Base-by-base conservation (phyloP, 2,888 invertebrate species). In the Oxyteleia sp. region DNA sequence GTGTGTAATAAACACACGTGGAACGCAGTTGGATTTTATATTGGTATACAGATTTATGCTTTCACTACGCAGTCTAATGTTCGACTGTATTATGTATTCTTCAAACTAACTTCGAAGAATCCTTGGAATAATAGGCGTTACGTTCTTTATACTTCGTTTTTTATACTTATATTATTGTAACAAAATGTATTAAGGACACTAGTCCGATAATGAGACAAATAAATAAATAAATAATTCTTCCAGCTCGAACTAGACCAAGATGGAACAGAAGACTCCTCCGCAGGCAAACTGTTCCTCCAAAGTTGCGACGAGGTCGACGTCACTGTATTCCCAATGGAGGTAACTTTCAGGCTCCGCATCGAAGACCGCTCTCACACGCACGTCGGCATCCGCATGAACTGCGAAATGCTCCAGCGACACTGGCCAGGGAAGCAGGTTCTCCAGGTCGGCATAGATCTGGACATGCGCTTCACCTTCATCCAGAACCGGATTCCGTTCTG, bases 401-500 rank as follows among this genome's bases (percentile, higher is more conserved):
- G 45, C 4, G 72, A 80, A 7, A 53, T 74, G 35, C 11, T 80
- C 10, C 57, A 68, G 41, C 49, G 72, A 20, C 66, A 72, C n/a
- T 68, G 66, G 80, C 66, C 51, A 4, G 23, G 35, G 1, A 45
- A 32, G 5, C 35, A 55, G 13, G 1, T 0, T n/a, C 23, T 79
- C 3, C 57, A 72, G 23, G 47, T 26, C 0, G 80, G 80, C 4
- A 95, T 79, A 94, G 96, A 64, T 93, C 1, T 80, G 1, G 61
- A 95, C 59, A 96, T 96, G 79, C 96, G 97, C 91, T 96, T 97
- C 69, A 97, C 97, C 90, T 97, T 97, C 91, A 96, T 97, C 89
- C 91, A 97, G 83, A 97, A 97, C 91, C 95, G 97, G 47, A 94
- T 97, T 82, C 96, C 97, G 0, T 96, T 97, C 87, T 97, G 97